These are phyloP conservation scores for Cosmia trapezina DNA, from an alignment of 2,888 invertebrate genomes.

Conservation along the genomic window DNA sequence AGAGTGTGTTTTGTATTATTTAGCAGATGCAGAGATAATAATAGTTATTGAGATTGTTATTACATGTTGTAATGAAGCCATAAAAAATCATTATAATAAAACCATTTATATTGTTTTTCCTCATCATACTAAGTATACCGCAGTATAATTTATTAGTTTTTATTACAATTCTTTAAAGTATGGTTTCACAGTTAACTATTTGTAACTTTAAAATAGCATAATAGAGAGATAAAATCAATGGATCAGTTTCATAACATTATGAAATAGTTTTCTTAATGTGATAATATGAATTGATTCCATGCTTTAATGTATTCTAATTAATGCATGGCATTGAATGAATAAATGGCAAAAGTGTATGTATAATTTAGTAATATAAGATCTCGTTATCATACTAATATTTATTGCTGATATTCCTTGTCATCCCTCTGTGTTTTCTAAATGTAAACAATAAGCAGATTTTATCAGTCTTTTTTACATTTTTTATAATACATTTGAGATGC, in stretches of 20 bases:
- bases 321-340: conserved; percentile 40
- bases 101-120: conserved; percentile 10
- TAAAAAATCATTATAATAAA: too few relatives aligned
- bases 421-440: neutral
- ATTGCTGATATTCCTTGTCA: neutral
- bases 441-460: neutral
- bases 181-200: neutral
- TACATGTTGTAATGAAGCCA: neutral
- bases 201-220: neutral
- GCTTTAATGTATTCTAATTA: conserved; percentile 13
- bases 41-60: conserved; percentile 6
- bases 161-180: neutral
- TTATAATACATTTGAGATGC: too few relatives aligned
- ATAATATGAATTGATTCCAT: neutral
- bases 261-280: neutral
- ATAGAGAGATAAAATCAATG: neutral
- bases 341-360: conserved; percentile 2
- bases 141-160: neutral
- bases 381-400: neutral
- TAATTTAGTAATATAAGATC: neutral
- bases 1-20: neutral
- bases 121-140: neutral
- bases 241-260: neutral
- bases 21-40: neutral
- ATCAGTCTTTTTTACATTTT: neutral